phyloP scores from a whole-genome alignment of 2,888 invertebrate species.

The Dasysyrphus tricinctus region DNA sequence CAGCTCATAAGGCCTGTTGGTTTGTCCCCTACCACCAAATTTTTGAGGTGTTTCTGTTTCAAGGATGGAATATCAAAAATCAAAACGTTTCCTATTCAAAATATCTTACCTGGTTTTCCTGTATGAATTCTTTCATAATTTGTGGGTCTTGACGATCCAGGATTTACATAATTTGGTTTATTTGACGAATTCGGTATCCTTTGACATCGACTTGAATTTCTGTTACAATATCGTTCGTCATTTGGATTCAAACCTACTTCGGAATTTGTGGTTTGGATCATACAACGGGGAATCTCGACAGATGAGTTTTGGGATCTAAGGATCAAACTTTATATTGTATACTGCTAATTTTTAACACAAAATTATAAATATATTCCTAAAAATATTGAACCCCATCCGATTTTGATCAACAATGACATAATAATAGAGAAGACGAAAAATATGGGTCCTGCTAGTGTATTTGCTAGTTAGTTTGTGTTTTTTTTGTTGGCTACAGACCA shows the following conservation, averaged over 20 bases:
- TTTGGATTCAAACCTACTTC: slow-evolving; percentile 8
- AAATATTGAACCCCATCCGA: too few species aligned
- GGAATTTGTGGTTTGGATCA: neutral
- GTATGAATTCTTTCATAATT: neutral
- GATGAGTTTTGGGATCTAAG: slow-evolving; percentile 30
- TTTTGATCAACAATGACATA: too few species aligned
- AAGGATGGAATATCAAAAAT: neutral
- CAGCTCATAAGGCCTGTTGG: slow-evolving; percentile 52
- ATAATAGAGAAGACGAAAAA: too few species aligned
- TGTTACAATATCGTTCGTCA: neutral
- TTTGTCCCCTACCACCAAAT: slow-evolving; percentile 40
- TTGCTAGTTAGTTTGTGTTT: too few species aligned
- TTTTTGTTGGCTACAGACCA: too few species aligned
- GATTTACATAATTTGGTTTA: neutral
- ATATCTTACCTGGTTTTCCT: slow-evolving; percentile 36
- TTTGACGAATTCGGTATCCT: neutral
- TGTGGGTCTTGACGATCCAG: neutral
- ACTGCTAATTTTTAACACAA: neutral
- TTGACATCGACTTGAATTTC: neutral
- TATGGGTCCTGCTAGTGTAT: too few species aligned
- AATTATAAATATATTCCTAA: too few species aligned
- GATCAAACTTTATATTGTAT: neutral
- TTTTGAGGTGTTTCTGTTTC: slow-evolving; percentile 47
- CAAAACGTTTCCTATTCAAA: neutral
- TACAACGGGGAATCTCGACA: slow-evolving; percentile 30